These are phyloP conservation scores for Parascotia fuliginaria DNA, from an alignment of 2,888 invertebrate species.

Conservation along the genomic window DNA sequence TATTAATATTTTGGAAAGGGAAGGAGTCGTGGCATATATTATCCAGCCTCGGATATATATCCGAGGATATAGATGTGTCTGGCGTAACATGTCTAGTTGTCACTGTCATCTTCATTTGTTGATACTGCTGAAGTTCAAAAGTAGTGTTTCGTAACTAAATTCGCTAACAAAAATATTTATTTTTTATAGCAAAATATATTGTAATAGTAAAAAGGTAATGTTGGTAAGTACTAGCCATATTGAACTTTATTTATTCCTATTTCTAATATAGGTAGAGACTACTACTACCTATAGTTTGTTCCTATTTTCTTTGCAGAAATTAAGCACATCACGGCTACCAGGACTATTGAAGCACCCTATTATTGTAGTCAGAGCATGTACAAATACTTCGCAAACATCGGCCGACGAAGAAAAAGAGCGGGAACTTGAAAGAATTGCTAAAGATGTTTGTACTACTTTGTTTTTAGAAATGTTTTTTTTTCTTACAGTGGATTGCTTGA, in stretches of 20 bases:
- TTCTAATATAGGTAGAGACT: too few relatives aligned
- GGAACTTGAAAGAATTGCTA: conserved; percentile 69
- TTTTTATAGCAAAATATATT: too few relatives aligned
- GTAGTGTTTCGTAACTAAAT: background rate
- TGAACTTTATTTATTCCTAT: too few relatives aligned
- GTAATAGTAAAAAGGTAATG: background rate
- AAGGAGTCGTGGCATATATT: too few relatives aligned
- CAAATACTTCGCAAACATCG: conserved; percentile 38
- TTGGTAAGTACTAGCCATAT: background rate
- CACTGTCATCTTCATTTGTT: background rate
- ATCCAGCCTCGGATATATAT: too few relatives aligned
- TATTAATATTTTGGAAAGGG: too few relatives aligned
- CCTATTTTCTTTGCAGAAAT: conserved; percentile 45
- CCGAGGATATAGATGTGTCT: too few relatives aligned
- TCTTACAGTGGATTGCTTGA: too few relatives aligned
- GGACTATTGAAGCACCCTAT: conserved; percentile 21
- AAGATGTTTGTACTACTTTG: conserved; percentile 70
- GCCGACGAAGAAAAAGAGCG: conserved; percentile 70
- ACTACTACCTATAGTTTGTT: background rate
- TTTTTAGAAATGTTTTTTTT: too few relatives aligned
- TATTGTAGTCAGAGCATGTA: conserved; percentile 36
- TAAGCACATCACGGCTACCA: conserved; percentile 28
- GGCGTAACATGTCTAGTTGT: background rate
- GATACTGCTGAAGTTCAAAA: background rate
- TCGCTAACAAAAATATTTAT: background rate